phyloP scores from a whole-genome alignment of 2,797 vertebrate species.

The Neosilurus mollespiculum region DNA sequence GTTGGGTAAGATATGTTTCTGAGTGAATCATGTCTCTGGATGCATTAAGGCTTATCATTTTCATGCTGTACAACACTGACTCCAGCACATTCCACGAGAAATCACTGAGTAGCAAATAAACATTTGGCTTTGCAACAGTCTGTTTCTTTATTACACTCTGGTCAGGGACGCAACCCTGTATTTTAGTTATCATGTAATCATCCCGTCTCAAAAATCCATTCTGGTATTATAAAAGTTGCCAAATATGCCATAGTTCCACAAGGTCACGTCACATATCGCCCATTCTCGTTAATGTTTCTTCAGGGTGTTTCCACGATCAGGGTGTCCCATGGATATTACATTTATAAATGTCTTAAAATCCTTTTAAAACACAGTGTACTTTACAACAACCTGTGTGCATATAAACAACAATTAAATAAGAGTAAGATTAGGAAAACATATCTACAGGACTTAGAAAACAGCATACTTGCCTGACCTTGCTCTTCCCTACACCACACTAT shows the following conservation, averaged over 20 bases:
- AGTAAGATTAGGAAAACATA: not conserved
- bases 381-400: not conserved
- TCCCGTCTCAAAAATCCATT: not conserved
- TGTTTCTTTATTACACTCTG: conserved; percentile 11
- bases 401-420: not conserved
- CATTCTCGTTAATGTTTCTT: not conserved
- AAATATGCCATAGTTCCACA: not conserved
- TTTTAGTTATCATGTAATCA: conserved; percentile 17
- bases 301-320: not conserved
- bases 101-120: conserved; percentile 17
- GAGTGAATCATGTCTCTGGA: conserved; percentile 34
- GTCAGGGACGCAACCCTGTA: conserved; percentile 12
- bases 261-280: not conserved
- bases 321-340: not conserved
- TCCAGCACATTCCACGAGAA: conserved; percentile 17
- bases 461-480: not conserved
- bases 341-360: not conserved
- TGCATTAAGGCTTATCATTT: conserved; percentile 34
- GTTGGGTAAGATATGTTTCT: conserved; percentile 71
- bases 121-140: conserved; percentile 17
- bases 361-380: not conserved
- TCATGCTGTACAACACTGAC: not conserved
- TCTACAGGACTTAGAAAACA: not conserved
- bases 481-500: not conserved
- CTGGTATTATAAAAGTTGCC: not conserved